Evolutionary conservation across 1,140 invertebrate species (phyloP), one percentile per base, ranked within the genome.

Genomic region (Chrysoperla carnea): DNA sequence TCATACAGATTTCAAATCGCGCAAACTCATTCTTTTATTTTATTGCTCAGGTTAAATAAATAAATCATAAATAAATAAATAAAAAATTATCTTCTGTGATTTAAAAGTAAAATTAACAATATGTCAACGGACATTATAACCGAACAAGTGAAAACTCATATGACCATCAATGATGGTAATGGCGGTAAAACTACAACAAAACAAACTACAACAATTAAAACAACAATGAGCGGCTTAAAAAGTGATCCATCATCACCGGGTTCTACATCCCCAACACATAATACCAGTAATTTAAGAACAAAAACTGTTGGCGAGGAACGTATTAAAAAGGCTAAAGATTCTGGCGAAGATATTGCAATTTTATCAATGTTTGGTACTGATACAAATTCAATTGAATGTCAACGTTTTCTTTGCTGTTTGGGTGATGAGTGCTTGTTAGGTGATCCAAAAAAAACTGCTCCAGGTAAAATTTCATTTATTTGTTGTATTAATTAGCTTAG

Each of bases 291-390:
- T 57, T 66, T 84, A 54, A 75, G 73, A 43, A 78, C 75, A 29
- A 82, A 81, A 61, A 84, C 74, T 13, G 74, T 81, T 36, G 80
- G 80, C 8, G 76, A 79, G 46, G 80, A 84, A 8, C 66, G 79
- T 53, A 83, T 84, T 50, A 67, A 70, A 50, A 69, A 72, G 55
- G 82, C 82, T 11, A 72, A 77, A 56, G 81, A 84, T 48, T 78
- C 76, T 52, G 81, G 85, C 57, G 84, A 88, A 60, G 84, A 88
- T 66, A 72, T 87, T 35, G 84, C 84, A 36, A 76, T 88, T 52
- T 66, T 88, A 46, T 83, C 81, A 42, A 85, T 85, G 73, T 79
- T 88, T 47, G 76, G 74, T 48, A 67, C 70, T 29, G 67, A 73
- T 4, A 64, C 77, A 54, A 23, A 23, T 23, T 23, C 17, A 3